Conservation (phyloP, 2,888 invertebrate species). For the Cryptus viduatorius region DNA sequence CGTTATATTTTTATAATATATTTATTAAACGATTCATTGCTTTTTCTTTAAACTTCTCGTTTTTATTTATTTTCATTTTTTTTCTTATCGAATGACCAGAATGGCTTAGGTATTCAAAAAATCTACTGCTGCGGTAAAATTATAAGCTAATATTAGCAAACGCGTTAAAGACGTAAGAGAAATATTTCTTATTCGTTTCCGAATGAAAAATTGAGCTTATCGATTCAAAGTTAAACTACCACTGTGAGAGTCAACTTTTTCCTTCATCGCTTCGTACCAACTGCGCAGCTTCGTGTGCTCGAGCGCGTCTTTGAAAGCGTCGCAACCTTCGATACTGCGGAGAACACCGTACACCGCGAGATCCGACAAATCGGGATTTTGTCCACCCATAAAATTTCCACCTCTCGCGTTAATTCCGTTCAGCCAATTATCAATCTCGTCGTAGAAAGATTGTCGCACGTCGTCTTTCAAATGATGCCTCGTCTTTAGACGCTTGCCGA, state of each 20-base stretch:
- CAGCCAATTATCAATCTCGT: conserved; percentile 94
- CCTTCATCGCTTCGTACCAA: conserved; percentile 93
- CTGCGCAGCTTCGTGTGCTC: conserved; percentile 90
- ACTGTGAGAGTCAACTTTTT: conserved; percentile 87
- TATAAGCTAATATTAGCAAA: background rate
- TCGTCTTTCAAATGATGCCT: conserved; percentile 94
- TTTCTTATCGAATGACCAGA: conserved; percentile 27
- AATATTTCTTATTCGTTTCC: background rate
- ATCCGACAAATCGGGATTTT: conserved; percentile 95
- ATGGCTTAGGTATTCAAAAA: conserved; percentile 26
- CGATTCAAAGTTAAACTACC: conserved; percentile 84
- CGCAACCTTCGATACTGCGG: conserved; percentile 96
- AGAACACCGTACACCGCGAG: conserved; percentile 96
- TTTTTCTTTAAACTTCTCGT: conserved; percentile 6
- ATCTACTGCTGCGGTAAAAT: conserved; percentile 4
- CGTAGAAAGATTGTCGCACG: conserved; percentile 95
- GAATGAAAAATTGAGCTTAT: conserved; percentile 42
- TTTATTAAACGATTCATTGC: conserved; percentile 44
- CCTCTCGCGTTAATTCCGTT: conserved; percentile 89
- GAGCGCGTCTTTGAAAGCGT: conserved; percentile 93
- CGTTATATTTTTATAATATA: conserved; percentile 14
- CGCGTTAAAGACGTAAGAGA: background rate
- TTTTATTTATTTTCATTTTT: background rate
- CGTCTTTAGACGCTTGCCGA: conserved; percentile 95
- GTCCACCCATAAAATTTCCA: conserved; percentile 94